phyloP scores from a whole-genome alignment of 2,113 vertebrate species.

The Pelecanoides urinatrix region DNA sequence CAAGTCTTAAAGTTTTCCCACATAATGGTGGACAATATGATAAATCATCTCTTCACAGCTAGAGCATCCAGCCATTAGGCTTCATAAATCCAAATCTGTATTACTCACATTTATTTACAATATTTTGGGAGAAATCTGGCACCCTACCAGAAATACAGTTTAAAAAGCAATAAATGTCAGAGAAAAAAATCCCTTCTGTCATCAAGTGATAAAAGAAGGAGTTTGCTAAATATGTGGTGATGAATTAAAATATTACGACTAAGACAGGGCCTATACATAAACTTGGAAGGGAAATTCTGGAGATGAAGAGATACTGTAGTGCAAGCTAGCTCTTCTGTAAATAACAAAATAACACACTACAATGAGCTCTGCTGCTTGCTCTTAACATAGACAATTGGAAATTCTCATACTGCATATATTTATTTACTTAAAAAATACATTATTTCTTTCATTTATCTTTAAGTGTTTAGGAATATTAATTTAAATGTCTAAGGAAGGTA shows the following conservation, averaged over 20 bases:
- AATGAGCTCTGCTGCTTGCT: background rate
- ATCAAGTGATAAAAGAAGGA: conserved; percentile 59
- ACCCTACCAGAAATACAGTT: conserved; percentile 32
- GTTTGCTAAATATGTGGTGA: conserved; percentile 35
- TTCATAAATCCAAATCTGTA: conserved; percentile 45
- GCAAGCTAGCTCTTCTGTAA: background rate
- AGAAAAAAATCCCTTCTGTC: conserved; percentile 45
- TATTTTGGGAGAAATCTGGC: conserved; percentile 46
- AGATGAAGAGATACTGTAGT: conserved; percentile 14
- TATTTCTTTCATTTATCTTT: background rate
- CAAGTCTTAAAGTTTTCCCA: background rate
- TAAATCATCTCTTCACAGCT: conserved; percentile 32
- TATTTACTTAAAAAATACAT: background rate
- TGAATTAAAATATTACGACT: conserved; percentile 44
- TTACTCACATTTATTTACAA: conserved; percentile 44
- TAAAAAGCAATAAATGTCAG: conserved; percentile 63
- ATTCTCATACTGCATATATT: background rate
- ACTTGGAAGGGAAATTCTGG: background rate
- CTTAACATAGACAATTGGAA: background rate
- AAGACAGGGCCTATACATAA: conserved; percentile 6
- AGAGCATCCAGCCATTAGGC: conserved; percentile 12
- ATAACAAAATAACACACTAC: background rate
- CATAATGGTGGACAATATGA: background rate
- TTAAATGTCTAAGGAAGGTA: background rate
- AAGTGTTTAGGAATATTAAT: background rate